Conservation (phyloP, 2,888 invertebrate genomes). For the Diadromus collaris region DNA sequence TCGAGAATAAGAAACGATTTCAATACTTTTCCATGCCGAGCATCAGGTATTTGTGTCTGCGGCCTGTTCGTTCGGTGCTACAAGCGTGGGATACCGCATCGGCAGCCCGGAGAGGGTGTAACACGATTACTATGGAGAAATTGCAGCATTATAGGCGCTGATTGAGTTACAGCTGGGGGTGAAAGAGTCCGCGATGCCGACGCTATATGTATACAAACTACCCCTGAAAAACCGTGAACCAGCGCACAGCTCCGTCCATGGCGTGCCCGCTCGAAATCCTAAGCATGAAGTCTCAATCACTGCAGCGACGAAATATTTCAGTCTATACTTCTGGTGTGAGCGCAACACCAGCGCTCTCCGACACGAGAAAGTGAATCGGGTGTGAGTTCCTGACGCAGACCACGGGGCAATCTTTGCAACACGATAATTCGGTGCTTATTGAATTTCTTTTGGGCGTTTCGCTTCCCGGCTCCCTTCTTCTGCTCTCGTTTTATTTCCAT, state of each 20-base stretch:
- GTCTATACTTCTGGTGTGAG: conserved; percentile 35
- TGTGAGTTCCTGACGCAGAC: conserved; percentile 51
- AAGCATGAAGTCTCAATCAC: conserved; percentile 78
- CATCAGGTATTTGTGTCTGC: conserved; percentile 42
- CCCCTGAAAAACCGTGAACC: conserved; percentile 22
- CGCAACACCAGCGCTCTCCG: not conserved
- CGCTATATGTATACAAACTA: conserved; percentile 42
- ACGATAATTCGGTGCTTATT: conserved; percentile 75
- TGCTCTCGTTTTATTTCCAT: conserved; percentile 8
- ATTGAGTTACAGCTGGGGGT: conserved; percentile 77
- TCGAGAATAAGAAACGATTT: conserved; percentile 47
- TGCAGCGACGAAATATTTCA: conserved; percentile 57
- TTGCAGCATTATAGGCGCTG: conserved; percentile 79
- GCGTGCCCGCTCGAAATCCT: conserved; percentile 69
- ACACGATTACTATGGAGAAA: conserved; percentile 78
- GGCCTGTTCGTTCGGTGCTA: conserved; percentile 29
- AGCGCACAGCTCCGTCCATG: conserved; percentile 21
- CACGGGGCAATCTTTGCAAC: conserved; percentile 70
- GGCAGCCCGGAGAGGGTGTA: conserved; percentile 67
- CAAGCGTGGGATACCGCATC: conserved; percentile 55
- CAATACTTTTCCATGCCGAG: conserved; percentile 64
- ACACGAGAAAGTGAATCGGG: conserved; percentile 21
- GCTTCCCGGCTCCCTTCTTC: conserved; percentile 25
- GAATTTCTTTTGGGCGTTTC: conserved; percentile 67
- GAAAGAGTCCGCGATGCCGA: conserved; percentile 69